phyloP scores from a whole-genome alignment of 2,797 vertebrate species.

The Erethizon dorsatum region DNA sequence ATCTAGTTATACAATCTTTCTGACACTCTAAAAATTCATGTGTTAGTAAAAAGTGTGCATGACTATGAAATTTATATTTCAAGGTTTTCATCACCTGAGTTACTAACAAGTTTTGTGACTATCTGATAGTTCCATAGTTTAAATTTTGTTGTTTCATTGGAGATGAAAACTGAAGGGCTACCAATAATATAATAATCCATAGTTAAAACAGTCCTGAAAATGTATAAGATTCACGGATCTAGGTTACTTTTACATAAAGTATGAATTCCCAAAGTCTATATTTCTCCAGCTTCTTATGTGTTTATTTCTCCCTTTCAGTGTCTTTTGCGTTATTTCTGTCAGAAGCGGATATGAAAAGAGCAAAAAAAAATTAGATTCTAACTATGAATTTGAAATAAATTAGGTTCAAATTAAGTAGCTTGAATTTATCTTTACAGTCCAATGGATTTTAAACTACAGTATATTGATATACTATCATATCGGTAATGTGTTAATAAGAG shows the following conservation, averaged over 20 bases:
- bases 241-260: neutral
- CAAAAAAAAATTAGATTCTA: neutral
- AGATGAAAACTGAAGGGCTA: slow-evolving; percentile 22
- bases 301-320: neutral
- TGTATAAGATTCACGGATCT: neutral
- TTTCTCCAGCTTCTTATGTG: neutral
- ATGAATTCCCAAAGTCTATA: neutral
- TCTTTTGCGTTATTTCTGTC: neutral
- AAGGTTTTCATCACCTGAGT: neutral
- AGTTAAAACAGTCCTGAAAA: neutral
- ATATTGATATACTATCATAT: neutral
- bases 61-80: slow-evolving; percentile 57
- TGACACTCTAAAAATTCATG: slow-evolving; percentile 1
- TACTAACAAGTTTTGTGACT: neutral
- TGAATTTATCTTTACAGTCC: neutral
- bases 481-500: neutral
- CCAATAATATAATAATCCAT: neutral
- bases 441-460: neutral
- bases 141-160: slow-evolving; percentile 59
- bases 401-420: neutral
- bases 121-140: neutral
- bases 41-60: slow-evolving; percentile 52
- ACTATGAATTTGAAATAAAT: neutral
- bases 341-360: neutral
- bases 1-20: slow-evolving; percentile 31